Percentiles rank a stretch among this genome's conserved stretches.
These are phyloP conservation scores for Alexandromys oeconomus DNA, from an alignment of 2,797 vertebrate genomes.

Conservation along the genomic window DNA sequence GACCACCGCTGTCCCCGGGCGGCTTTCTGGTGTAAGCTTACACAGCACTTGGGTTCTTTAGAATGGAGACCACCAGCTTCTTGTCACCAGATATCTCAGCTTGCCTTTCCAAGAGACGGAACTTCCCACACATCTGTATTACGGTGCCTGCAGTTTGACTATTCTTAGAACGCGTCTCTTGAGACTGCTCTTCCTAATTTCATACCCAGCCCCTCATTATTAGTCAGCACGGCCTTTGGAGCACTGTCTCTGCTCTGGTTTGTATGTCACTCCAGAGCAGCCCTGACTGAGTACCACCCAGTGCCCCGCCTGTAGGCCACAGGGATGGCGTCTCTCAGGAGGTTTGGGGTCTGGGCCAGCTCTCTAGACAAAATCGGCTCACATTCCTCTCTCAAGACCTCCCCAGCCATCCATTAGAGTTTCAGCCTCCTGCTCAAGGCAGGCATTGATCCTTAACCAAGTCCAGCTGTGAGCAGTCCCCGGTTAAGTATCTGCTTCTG, in stretches of 20 bases:
- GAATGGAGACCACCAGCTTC: background rate
- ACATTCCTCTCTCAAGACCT: background rate
- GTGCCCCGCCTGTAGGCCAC: background rate
- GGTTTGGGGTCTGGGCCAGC: background rate
- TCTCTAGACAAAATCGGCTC: background rate
- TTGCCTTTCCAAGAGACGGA: background rate
- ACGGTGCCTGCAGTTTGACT: background rate
- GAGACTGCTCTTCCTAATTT: background rate
- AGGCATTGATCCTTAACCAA: background rate
- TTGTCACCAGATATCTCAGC: background rate
- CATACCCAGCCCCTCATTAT: accelerated
- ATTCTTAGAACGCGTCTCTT: background rate
- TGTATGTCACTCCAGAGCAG: too few species aligned
- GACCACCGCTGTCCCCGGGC: background rate
- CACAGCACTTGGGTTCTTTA: background rate
- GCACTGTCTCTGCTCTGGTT: background rate
- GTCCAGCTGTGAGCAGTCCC: background rate
- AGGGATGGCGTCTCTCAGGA: background rate
- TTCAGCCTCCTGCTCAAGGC: background rate
- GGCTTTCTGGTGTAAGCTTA: background rate
- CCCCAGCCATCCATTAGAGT: accelerated
- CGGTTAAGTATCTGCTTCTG: background rate
- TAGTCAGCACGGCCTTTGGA: background rate
- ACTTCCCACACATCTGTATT: background rate
- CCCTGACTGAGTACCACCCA: background rate